Percentiles rank a stretch among this genome's conserved stretches.
These are phyloP conservation scores for Crossocerus cetratus DNA, from an alignment of 2,888 invertebrate genomes.

Conservation along the genomic window DNA sequence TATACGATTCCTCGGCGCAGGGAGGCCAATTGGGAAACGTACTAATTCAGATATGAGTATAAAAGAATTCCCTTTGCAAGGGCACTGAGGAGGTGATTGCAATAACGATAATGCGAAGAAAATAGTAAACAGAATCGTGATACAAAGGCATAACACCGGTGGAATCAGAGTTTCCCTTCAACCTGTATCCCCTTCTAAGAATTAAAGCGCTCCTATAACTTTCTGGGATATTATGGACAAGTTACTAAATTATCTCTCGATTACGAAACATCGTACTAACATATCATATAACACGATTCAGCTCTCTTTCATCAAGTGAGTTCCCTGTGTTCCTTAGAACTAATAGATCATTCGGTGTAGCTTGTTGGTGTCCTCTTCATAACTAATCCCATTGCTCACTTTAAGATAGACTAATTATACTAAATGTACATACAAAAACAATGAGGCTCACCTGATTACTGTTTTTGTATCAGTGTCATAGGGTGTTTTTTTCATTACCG, in stretches of 20 bases:
- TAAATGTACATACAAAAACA: constrained; percentile 57
- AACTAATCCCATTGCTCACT: constrained; percentile 65
- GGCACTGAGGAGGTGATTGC: constrained; percentile 23
- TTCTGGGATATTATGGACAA: constrained; percentile 40
- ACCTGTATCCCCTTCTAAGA: constrained; percentile 18
- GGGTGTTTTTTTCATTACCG: constrained; percentile 64
- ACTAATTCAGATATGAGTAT: constrained; percentile 26
- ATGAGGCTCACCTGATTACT: constrained; percentile 48
- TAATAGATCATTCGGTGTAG: constrained; percentile 67
- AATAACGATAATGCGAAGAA: constrained; percentile 23
- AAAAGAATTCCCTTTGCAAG: constrained; percentile 37
- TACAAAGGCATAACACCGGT: constrained; percentile 41
- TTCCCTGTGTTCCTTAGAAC: constrained; percentile 58
- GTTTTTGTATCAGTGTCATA: constrained; percentile 41
- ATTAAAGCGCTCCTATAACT: constrained; percentile 36
- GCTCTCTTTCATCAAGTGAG: constrained; percentile 42
- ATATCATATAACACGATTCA: constrained; percentile 45
- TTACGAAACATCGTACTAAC: constrained; percentile 19
- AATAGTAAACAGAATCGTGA: constrained; percentile 40
- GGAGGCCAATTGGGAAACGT: constrained; percentile 39
- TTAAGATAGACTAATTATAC: constrained; percentile 62
- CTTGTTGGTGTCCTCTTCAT: constrained; percentile 69
- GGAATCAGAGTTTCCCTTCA: constrained; percentile 22
- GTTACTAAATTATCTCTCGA: constrained; percentile 37
- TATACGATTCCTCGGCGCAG: constrained; percentile 22